Evolutionary conservation across 2,797 vertebrate species (phyloP), one percentile per base, ranked within the genome.

Genomic region (Sebastes wilsoni): DNA sequence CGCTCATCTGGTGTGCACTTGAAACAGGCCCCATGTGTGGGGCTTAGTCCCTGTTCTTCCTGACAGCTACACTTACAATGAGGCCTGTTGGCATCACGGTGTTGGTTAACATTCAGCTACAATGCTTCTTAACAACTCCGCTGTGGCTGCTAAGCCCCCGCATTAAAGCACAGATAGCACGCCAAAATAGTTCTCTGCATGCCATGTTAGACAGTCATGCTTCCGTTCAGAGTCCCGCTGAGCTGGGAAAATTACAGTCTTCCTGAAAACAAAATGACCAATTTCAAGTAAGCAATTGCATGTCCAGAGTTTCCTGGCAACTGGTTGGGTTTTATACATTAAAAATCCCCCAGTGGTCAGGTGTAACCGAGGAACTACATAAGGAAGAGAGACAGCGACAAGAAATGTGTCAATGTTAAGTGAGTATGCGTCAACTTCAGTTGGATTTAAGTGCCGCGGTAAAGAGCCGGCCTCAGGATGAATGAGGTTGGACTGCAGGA

Each of bases 91-190:
- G 86, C 76, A 78, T 75, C 64, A 66, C 67, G 66, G 80, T 77
- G 61, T 75, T 79, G 82, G 88, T 93, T 91, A 89, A 87, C 84
- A 89, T 90, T 92, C 80, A 82, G 83, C 65, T 72, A 88, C 87
- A 83, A 87, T 52, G 67, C 83, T 69, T 84, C 81, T 83, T 80
- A 84, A 89, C 87, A 88, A 79, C 81, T 90, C 88, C 78, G 23
- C 87, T 77, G 89, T 83, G 88, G 79, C 88, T 77, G 77, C 86
- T 89, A 89, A 93, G 89, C 87, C 81, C 46, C 49, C 4, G 55
- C 83, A 85, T 91, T 84, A 88, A 91, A 91, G 82, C 70, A 78
- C 3, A 87, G 81, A 88, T 81, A 66, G 84, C 46, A 16, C 1
- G 72, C 77, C 83, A 88, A 85, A 83, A 77, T 67, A 72, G 66